Evolutionary conservation across 2,888 invertebrate genomes (phyloP).

Genomic region (Cephonodes hylas): DNA sequence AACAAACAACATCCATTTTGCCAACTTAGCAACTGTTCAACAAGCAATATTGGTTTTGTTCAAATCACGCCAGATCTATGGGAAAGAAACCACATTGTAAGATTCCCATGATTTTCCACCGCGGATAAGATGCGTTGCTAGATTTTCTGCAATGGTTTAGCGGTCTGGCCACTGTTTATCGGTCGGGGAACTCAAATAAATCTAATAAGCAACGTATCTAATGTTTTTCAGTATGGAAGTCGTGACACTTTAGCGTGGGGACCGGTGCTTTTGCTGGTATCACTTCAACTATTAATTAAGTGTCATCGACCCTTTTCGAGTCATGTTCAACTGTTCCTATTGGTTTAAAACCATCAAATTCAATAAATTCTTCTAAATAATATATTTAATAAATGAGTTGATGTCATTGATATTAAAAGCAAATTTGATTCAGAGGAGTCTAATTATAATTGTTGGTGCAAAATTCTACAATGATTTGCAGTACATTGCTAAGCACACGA

Average conservation of each 20-base stretch:
- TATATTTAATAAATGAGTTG: not conserved
- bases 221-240: slow-evolving; percentile 62
- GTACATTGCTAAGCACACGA: not conserved
- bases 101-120: slow-evolving; percentile 70
- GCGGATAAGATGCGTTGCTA: slow-evolving; percentile 69
- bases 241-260: slow-evolving; percentile 66
- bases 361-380: not conserved
- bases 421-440: not conserved
- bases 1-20: slow-evolving; percentile 53
- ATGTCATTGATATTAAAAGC: not conserved
- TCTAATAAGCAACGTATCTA: slow-evolving; percentile 64
- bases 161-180: slow-evolving; percentile 73
- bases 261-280: slow-evolving; percentile 51
- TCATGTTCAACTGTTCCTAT: slow-evolving; percentile 20
- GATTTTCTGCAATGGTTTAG: slow-evolving; percentile 74
- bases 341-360: not conserved
- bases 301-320: slow-evolving; percentile 42
- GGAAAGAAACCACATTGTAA: slow-evolving; percentile 68
- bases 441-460: not conserved
- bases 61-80: slow-evolving; percentile 70
- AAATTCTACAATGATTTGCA: not conserved
- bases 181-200: slow-evolving; percentile 68
- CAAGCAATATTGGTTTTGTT: slow-evolving; percentile 74
- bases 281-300: slow-evolving; percentile 44
- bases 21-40: slow-evolving; percentile 60